Evolutionary conservation across 2,113 vertebrate species (phyloP).

Genomic region (Epinephelus lanceolatus): DNA sequence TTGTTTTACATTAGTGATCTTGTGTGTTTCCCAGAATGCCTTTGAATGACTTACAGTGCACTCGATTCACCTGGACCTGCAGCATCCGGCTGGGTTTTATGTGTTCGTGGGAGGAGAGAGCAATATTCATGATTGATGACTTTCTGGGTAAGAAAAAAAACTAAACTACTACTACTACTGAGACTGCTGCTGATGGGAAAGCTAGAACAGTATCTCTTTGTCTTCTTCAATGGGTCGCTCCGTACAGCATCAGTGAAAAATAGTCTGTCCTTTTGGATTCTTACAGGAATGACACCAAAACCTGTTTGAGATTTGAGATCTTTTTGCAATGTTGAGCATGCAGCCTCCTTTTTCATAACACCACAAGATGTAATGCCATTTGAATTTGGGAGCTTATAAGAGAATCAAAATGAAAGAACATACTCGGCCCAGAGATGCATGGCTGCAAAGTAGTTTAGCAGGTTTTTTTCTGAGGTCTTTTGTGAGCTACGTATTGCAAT

Average conservation of each 20-base stretch:
- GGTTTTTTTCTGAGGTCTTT: not conserved
- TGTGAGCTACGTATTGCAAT: slow-evolving; percentile 17
- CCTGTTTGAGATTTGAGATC: not conserved
- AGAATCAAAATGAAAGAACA: not conserved
- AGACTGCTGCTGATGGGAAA: slow-evolving; percentile 31
- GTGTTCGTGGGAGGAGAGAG: slow-evolving; percentile 35
- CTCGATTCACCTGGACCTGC: slow-evolving; percentile 42
- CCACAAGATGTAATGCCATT: not conserved
- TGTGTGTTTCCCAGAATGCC: not conserved
- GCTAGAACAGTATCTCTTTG: slow-evolving; percentile 2
- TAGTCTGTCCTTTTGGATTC: not conserved
- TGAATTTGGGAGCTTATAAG: not conserved
- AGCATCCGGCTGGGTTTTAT: slow-evolving; percentile 45
- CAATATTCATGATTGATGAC: slow-evolving; percentile 71
- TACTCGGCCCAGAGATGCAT: not conserved
- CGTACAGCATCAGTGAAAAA: slow-evolving; percentile 7
- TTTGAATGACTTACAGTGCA: slow-evolving; percentile 17
- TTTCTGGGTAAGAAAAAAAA: slow-evolving; percentile 33
- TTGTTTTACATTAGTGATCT: not conserved
- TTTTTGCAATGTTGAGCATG: not conserved
- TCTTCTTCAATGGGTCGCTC: slow-evolving; percentile 7
- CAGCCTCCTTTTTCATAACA: not conserved
- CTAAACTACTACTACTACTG: slow-evolving; percentile 15
- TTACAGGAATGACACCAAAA: not conserved
- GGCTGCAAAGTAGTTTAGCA: not conserved